phyloP scores from a whole-genome alignment of 2,888 invertebrate species.

The Eilema depressum region DNA sequence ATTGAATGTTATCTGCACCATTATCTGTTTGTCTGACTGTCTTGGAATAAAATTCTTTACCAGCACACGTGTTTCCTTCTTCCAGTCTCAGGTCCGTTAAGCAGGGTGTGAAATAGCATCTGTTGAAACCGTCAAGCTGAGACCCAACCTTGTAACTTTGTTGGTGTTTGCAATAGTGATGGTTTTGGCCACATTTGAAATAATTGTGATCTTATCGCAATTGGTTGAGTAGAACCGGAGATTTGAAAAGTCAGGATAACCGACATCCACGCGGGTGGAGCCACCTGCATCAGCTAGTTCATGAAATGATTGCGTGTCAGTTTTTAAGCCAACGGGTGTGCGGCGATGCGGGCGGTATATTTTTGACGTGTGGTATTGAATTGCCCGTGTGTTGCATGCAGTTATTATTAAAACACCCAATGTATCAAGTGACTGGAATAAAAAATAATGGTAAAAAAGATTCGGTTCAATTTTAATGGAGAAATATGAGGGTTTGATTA shows the following conservation, averaged over 20 bases:
- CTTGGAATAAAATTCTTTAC: no score
- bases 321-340: constrained; percentile 32
- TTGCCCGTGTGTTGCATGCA: constrained; percentile 18
- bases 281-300: constrained; percentile 40
- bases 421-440: background rate
- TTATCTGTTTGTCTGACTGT: background rate
- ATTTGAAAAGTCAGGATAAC: no score
- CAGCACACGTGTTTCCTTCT: no score
- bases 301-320: constrained; percentile 57
- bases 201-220: no score
- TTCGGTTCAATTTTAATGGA: background rate
- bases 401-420: background rate
- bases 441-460: background rate
- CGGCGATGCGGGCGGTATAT: constrained; percentile 48
- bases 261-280: no score
- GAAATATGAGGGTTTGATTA: background rate
- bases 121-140: no score
- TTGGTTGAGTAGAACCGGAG: no score
- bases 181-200: no score
- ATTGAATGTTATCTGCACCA: constrained; percentile 31
- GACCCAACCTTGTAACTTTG: no score
- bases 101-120: no score
- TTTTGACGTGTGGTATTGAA: constrained; percentile 48
- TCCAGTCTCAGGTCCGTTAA: no score
- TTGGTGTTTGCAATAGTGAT: no score